Base-by-base conservation (phyloP, 1,140 invertebrate genomes). In the Brachionus angularis region DNA sequence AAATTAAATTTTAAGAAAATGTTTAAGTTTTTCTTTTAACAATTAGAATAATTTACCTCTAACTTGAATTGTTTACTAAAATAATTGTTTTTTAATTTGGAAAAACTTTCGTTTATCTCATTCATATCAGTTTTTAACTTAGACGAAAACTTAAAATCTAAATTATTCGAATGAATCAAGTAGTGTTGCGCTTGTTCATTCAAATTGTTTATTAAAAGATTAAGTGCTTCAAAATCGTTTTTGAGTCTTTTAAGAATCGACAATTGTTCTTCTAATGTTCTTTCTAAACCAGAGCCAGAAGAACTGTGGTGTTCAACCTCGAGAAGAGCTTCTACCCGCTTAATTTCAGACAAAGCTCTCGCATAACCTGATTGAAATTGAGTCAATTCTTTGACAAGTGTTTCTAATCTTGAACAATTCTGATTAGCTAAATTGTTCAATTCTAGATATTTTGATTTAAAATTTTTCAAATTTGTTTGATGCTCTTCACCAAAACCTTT, bases 171-270 rank as follows among this genome's bases (percentile, higher is more conserved):
- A 33, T 67, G 47, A 10, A 47, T n/a, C 23, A 67, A 33, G 16
- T 47, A 67, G 10, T 50, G 46, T 36, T 67, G 33, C 1, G 62
- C 46, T n/a, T 34, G 29, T n/a, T 67, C 62, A 46, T 67, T 67
- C 2, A 67, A 21, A 18, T 27, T 23, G 21, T 1, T 29, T 12
- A 67, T 21, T 50, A 16, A 16, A 12, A 29, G 3, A 5, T n/a
- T 47, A 14, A 67, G 27, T 1, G 46, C 21, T 5, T 67, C 62
- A 67, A 67, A 33, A n/a, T 67, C 62, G 18, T 67, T 12, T 47
- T 50, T 67, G 16, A 67, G 16, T 18, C 21, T 21, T 47, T 47
- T 46, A n/a, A 67, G 27, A 10, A 50, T 33, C 31, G 18, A 34
- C 23, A 67, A 34, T 29, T 67, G 42, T 33, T 67, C 62, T 34